Evolutionary conservation across 1,140 invertebrate genomes (phyloP), one percentile per base, ranked within the genome.

Genomic region (Cherax destructor): DNA sequence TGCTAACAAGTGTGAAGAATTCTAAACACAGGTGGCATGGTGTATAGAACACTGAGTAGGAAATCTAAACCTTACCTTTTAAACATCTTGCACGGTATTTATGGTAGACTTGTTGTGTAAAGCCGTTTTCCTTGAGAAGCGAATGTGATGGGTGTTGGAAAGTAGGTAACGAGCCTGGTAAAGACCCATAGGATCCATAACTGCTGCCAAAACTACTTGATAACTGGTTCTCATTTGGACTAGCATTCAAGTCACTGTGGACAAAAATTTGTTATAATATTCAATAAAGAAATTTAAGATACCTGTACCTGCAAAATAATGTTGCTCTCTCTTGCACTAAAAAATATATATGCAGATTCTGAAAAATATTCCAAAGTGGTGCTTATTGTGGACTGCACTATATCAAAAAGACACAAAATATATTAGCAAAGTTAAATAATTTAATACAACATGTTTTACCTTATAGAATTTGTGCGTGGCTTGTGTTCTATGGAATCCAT

Each of bases 131-230:
- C 94, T 98, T 97, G n/a, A 99, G 96, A 92, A 99, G 95, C 50
- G 98, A 96, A 95, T 99, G 98, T 94, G 98, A 99, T 59, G 99
- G 98, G 95, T 99, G 99, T 94, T 99, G 98, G 96, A 99, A 99
- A 50, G 96, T 95, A 24, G 98, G 98, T 94, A 99, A 95, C 78
- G 98, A 97, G 94, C 97, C 96, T 4, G 95, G 95, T 56, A 95
- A 94, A 49, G 92, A 92, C 9, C 88, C 87, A 78, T 89, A 86
- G 11, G 83, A 83, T 72, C 90, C 85, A 74, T 90, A 79, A 49
- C 56, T 86, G 91, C 95, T 95, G 83, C 95, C 94, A 88, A 94
- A 95, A 86, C 94, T 94, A 83, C 41, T 93, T 16, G 86, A 81
- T 6, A 96, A 94, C 81, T 94, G 95, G 76, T 95, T 94, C 94